These are phyloP conservation scores for Cheilosia variabilis DNA, from an alignment of 2,888 invertebrate genomes.

Conservation along the genomic window DNA sequence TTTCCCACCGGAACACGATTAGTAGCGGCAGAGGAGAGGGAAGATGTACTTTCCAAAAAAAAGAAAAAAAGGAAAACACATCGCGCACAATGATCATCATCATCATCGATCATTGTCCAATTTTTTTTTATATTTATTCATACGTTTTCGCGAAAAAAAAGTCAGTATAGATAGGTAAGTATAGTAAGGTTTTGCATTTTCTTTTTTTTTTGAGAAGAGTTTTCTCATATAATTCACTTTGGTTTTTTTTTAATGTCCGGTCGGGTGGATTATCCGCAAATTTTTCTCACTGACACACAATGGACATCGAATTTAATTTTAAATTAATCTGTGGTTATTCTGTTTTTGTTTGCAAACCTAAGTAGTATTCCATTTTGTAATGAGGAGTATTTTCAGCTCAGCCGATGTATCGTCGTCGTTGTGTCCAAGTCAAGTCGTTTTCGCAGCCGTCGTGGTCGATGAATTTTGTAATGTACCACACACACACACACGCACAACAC, in stretches of 20 bases:
- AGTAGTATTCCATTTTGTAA: conserved; percentile 72
- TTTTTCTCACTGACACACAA: conserved; percentile 2
- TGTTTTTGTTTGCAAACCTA: conserved; percentile 64
- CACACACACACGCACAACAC: conserved; percentile 70
- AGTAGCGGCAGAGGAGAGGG: not conserved
- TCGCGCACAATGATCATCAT: conserved; percentile 45
- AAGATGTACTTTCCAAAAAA: conserved; percentile 43
- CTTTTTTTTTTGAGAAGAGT: conserved; percentile 26
- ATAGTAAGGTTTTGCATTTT: conserved; percentile 20
- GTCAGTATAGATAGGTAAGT: conserved; percentile 19
- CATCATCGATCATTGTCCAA: conserved; percentile 69
- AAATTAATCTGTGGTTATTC: conserved; percentile 3
- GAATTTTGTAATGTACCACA: conserved; percentile 75
- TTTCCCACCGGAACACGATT: conserved; percentile 24
- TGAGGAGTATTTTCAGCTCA: conserved; percentile 32
- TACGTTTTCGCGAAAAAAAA: conserved; percentile 48
- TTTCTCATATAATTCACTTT: conserved; percentile 50
- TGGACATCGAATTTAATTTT: conserved; percentile 7
- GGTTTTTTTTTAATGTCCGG: conserved; percentile 26
- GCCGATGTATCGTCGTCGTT: conserved; percentile 47
- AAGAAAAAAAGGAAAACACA: conserved; percentile 53
- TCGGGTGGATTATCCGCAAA: conserved; percentile 30
- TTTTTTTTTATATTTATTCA: conserved; percentile 35
- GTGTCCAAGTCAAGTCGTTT: conserved; percentile 55
- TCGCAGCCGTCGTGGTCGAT: conserved; percentile 70